A percentile compares a stretch with the other conserved stretches of the same genome.
phyloP scores from a whole-genome alignment of 2,888 invertebrate species.

The Sesia bembeciformis region DNA sequence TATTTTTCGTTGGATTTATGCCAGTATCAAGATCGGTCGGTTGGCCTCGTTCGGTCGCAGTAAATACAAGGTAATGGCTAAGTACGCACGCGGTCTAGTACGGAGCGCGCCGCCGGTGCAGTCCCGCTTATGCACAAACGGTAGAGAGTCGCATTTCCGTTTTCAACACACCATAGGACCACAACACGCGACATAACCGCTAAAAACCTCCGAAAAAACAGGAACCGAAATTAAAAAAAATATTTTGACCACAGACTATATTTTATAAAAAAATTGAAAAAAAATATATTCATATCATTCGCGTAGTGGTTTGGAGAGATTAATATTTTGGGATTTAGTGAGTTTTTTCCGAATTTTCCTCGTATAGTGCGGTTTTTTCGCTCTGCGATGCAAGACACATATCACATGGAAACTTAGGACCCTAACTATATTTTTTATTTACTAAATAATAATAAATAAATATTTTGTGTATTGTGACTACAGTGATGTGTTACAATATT shows the following conservation, averaged over 20 bases:
- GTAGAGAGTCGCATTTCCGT: conserved; percentile 67
- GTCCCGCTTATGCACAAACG: conserved; percentile 73
- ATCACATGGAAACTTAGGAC: conserved; percentile 71
- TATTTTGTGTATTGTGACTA: conserved; percentile 55
- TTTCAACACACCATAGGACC: conserved; percentile 46
- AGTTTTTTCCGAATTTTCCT: conserved; percentile 37
- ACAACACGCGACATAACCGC: conserved; percentile 63
- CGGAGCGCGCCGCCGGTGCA: conserved; percentile 71
- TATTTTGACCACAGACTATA: conserved; percentile 58
- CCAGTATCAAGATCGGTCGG: conserved; percentile 47
- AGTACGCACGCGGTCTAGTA: conserved; percentile 74
- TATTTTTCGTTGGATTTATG: conserved; percentile 6
- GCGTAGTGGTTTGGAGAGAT: conserved; percentile 33
- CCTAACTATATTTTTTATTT: conserved; percentile 59
- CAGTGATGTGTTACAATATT: conserved; percentile 57
- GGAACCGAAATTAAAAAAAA: conserved; percentile 31
- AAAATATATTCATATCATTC: conserved; percentile 60
- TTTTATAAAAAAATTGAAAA: conserved; percentile 40
- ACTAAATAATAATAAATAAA: conserved; percentile 28
- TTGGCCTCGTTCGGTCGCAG: conserved; percentile 48
- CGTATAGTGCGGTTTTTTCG: conserved; percentile 31
- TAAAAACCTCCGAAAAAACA: conserved; percentile 59
- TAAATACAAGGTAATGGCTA: conserved; percentile 75
- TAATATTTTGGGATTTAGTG: conserved; percentile 50
- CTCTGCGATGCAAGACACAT: conserved; percentile 55